Percentiles rank a stretch among this genome's conserved stretches.
Conservation (phyloP, 1,140 invertebrate species). For the Megalonaias nervosa region DNA sequence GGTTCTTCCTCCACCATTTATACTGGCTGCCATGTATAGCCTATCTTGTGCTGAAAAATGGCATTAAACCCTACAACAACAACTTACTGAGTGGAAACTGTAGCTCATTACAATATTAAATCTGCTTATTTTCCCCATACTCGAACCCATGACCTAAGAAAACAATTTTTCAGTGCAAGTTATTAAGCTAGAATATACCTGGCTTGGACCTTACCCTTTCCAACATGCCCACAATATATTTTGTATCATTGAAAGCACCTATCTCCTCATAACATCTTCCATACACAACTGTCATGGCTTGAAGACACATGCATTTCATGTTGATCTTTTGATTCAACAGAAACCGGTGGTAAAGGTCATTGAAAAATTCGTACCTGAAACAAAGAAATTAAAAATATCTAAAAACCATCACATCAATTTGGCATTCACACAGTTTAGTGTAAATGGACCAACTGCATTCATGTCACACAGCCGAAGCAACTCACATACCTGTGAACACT, state of each 20-base stretch:
- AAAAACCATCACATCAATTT: background rate
- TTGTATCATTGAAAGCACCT: conserved; percentile 96
- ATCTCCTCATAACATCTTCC: conserved; percentile 96
- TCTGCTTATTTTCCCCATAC: too few relatives aligned
- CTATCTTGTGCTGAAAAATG: too few relatives aligned
- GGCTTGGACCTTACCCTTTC: conserved; percentile 80
- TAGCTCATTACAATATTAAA: too few relatives aligned
- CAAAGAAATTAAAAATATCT: background rate
- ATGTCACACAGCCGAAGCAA: too few relatives aligned
- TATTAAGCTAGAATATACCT: too few relatives aligned
- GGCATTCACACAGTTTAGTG: background rate
- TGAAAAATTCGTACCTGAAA: conserved; percentile 92
- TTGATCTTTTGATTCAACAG: conserved; percentile 90
- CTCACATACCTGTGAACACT: too few relatives aligned
- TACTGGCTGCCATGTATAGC: too few relatives aligned
- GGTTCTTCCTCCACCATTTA: too few relatives aligned
- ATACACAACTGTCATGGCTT: conserved; percentile 99
- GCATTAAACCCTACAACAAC: too few relatives aligned
- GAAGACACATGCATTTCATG: conserved; percentile 96
- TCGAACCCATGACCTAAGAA: too few relatives aligned
- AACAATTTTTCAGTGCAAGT: too few relatives aligned
- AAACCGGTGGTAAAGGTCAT: conserved; percentile 98
- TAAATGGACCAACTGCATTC: background rate
- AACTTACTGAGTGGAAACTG: too few relatives aligned
- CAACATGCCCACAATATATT: conserved; percentile 96